Evolutionary conservation across 2,113 vertebrate genomes (phyloP).

Genomic region (Chrysochloris asiatica): DNA sequence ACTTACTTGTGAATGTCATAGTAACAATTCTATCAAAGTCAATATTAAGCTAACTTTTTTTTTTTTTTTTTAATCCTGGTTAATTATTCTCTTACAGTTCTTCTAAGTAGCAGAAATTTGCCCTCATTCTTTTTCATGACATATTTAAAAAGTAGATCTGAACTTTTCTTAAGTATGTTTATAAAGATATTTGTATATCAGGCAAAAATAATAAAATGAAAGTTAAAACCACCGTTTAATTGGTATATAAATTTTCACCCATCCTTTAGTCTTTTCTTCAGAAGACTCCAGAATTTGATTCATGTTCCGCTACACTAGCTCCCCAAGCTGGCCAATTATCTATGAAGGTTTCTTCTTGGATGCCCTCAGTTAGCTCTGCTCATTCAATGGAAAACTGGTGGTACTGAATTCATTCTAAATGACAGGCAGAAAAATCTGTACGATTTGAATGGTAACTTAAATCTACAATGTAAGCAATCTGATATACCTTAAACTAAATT

Average conservation of each 20-base stretch:
- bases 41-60: not conserved
- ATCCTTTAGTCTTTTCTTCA: constrained; percentile 44
- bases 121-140: not conserved
- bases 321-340: constrained; percentile 70
- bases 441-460: constrained; percentile 70
- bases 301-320: constrained; percentile 70
- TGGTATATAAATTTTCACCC: not conserved
- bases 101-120: not conserved
- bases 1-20: not conserved
- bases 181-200: not conserved
- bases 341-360: constrained; percentile 78
- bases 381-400: constrained; percentile 73
- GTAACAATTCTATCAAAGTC: constrained; percentile 1
- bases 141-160: not conserved
- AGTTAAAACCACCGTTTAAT: constrained; percentile 21
- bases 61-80: not conserved
- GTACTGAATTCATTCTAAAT: constrained; percentile 75
- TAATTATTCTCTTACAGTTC: not conserved
- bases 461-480: constrained; percentile 55
- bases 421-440: constrained; percentile 67
- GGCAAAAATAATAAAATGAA: not conserved
- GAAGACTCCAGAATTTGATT: constrained; percentile 59
- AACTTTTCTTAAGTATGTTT: not conserved
- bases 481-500: constrained; percentile 60
- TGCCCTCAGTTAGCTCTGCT: constrained; percentile 79